Evolutionary conservation across 2,113 vertebrate species (phyloP).

Genomic region (Oncorhynchus nerka): DNA sequence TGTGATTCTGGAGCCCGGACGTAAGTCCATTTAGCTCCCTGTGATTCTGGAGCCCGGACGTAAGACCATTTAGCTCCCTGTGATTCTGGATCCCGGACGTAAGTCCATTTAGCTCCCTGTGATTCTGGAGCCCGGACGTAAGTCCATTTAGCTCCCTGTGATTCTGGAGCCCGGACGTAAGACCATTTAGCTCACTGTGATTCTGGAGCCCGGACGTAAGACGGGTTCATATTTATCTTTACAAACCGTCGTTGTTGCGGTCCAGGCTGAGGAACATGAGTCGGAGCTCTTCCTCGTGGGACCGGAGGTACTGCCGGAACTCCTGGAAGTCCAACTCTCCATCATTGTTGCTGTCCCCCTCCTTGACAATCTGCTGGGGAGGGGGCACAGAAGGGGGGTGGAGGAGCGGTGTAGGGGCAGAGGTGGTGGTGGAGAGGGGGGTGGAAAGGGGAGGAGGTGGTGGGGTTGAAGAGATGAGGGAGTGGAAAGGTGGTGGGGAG

Average conservation of each 20-base stretch:
- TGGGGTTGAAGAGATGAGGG: background rate
- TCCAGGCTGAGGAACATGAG: conserved; percentile 86
- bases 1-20: too few relatives aligned
- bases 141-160: too few relatives aligned
- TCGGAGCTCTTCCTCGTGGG: conserved; percentile 80
- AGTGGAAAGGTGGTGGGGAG: background rate
- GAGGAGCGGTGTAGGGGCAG: background rate
- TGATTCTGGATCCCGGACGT: too few relatives aligned
- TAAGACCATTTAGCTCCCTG: too few relatives aligned
- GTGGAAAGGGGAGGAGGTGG: background rate
- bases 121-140: too few relatives aligned
- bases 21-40: too few relatives aligned
- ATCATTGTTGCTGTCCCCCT: conserved; percentile 73
- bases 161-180: too few relatives aligned
- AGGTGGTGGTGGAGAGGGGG: background rate
- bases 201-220: too few relatives aligned
- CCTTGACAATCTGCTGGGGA: conserved; percentile 71
- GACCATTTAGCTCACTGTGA: too few relatives aligned
- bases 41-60: too few relatives aligned
- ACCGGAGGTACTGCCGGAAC: conserved; percentile 78
- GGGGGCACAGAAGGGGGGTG: conserved; percentile 8
- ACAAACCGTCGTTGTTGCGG: conserved; percentile 83
- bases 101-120: too few relatives aligned
- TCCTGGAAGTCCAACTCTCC: conserved; percentile 84
- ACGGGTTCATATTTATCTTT: too few relatives aligned